Percentiles rank a stretch among this genome's conserved stretches.
phyloP scores from a whole-genome alignment of 2,113 vertebrate genomes.

The Steatornis caripensis region DNA sequence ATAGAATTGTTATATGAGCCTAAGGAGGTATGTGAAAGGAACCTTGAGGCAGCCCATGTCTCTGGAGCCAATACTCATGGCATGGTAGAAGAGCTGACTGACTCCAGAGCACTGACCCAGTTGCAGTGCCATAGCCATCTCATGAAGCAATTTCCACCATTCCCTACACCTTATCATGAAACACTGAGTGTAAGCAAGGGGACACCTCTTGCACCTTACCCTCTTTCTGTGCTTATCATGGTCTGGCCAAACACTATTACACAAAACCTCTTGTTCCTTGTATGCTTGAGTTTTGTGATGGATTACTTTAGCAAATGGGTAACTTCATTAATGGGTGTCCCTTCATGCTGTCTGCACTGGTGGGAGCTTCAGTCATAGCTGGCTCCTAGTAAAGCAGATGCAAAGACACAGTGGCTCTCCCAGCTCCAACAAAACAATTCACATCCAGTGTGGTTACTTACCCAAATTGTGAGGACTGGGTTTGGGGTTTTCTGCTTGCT shows the following conservation, averaged over 20 bases:
- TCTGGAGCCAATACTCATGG: neutral
- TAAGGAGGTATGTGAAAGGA: neutral
- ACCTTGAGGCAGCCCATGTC: neutral
- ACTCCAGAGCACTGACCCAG: neutral
- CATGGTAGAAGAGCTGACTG: neutral
- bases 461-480: neutral
- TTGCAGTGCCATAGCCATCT: neutral
- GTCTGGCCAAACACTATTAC: neutral
- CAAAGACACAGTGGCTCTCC: neutral
- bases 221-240: neutral
- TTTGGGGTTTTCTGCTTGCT: neutral
- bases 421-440: neutral
- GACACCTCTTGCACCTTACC: neutral
- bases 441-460: neutral
- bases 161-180: neutral
- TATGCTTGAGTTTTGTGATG: neutral
- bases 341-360: neutral
- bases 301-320: slow-evolving; percentile 12
- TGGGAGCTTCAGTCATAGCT: neutral
- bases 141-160: neutral
- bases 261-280: neutral
- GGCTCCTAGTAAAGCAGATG: neutral
- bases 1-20: neutral
- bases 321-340: neutral
- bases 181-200: neutral